Conservation (phyloP, 2,113 vertebrate genomes). For the Terrapene triunguis region DNA sequence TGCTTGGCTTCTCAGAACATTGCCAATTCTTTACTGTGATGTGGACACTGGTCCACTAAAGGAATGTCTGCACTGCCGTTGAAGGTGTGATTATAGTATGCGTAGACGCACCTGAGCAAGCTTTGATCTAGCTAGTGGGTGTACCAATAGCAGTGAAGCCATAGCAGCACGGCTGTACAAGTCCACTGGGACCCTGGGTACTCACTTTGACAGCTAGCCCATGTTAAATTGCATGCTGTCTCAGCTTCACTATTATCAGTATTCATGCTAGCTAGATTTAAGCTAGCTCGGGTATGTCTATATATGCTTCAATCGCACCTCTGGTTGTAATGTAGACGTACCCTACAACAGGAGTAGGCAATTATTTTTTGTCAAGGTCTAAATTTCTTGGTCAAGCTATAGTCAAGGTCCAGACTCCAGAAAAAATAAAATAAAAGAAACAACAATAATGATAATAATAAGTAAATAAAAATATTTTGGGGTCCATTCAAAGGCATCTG, state of each 20-base stretch:
- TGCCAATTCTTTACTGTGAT: not conserved
- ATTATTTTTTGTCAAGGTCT: too few relatives aligned
- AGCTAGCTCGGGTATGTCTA: not conserved
- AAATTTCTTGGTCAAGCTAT: too few relatives aligned
- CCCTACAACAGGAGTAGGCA: too few relatives aligned
- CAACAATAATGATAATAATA: too few relatives aligned
- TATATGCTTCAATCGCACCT: too few relatives aligned
- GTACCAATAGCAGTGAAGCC: not conserved
- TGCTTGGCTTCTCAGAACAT: accelerated
- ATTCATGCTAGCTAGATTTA: not conserved
- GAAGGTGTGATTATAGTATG: not conserved
- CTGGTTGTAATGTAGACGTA: too few relatives aligned
- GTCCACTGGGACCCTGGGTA: not conserved
- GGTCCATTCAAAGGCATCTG: too few relatives aligned
- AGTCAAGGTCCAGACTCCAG: too few relatives aligned
- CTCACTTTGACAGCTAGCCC: not conserved
- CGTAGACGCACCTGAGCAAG: not conserved
- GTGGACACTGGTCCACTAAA: accelerated
- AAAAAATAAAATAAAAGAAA: too few relatives aligned
- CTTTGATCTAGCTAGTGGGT: not conserved
- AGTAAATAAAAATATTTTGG: too few relatives aligned
- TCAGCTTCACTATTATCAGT: not conserved
- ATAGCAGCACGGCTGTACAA: not conserved
- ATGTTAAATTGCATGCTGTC: not conserved
- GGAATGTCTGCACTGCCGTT: not conserved